phyloP scores from a whole-genome alignment of 2,797 vertebrate genomes.

The Decapterus maruadsi region DNA sequence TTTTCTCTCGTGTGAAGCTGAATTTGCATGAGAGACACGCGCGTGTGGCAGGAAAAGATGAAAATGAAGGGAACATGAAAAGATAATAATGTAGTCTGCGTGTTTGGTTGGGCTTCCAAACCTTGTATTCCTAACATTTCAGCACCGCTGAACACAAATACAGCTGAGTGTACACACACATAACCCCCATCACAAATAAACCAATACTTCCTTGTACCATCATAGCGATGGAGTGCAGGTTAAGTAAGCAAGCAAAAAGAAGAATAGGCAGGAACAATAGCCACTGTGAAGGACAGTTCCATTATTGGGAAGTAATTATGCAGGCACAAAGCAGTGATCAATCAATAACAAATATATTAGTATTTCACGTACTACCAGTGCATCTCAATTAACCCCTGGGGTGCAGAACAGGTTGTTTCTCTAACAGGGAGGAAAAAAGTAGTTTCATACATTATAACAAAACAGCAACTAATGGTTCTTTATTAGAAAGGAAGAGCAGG shows the following conservation, averaged over 20 bases:
- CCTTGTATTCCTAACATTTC: constrained; percentile 6
- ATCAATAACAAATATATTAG: constrained; percentile 58
- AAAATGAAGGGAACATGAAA: constrained; percentile 17
- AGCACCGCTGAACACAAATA: constrained; percentile 15
- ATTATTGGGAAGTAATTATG: constrained; percentile 59
- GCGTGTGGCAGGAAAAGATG: not conserved
- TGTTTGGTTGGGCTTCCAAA: constrained; percentile 6
- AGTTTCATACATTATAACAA: constrained; percentile 6
- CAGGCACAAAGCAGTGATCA: constrained; percentile 41
- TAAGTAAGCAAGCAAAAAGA: constrained; percentile 7
- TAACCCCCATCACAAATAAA: constrained; percentile 20
- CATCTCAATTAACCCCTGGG: constrained; percentile 41
- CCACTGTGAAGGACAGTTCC: constrained; percentile 25
- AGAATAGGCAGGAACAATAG: constrained; percentile 28
- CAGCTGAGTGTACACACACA: not conserved
- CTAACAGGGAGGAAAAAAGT: not conserved
- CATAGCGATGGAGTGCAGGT: constrained; percentile 14
- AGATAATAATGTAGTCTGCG: constrained; percentile 9
- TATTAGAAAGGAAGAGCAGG: not conserved
- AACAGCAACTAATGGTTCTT: constrained; percentile 4
- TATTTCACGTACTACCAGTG: constrained; percentile 17
- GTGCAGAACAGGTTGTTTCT: constrained; percentile 17
- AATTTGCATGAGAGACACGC: constrained; percentile 10
- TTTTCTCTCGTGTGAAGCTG: constrained; percentile 7
- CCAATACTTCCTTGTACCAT: constrained; percentile 24